phyloP scores from a whole-genome alignment of 2,797 vertebrate species.

The Tympanoctomys barrerae region DNA sequence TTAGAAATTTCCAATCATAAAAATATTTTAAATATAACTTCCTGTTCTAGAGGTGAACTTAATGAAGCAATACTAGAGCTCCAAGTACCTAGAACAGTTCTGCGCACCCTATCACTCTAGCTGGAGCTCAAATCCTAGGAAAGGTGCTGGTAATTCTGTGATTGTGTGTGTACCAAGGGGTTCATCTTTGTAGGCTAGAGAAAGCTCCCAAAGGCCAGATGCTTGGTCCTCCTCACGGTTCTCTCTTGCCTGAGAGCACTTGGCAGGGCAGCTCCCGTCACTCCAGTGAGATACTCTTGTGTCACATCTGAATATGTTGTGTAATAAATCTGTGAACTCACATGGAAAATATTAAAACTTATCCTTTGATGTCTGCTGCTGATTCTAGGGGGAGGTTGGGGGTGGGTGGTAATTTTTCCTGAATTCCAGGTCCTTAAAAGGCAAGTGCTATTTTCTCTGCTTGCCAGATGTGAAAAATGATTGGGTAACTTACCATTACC shows the following conservation, averaged over 20 bases:
- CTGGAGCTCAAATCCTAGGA: background rate
- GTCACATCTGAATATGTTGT: conserved; percentile 43
- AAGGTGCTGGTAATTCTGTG: background rate
- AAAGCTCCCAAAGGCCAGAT: background rate
- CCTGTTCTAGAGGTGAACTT: conserved; percentile 36
- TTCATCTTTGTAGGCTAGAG: background rate
- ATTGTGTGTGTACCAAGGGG: too few species aligned
- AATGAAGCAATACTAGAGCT: conserved; percentile 43
- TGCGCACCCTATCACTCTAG: background rate
- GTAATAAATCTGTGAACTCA: conserved; percentile 65
- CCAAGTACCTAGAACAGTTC: conserved; percentile 10
- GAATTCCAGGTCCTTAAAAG: conserved; percentile 76
- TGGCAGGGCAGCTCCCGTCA: background rate
- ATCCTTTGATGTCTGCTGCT: conserved; percentile 62
- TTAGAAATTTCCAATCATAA: conserved; percentile 59
- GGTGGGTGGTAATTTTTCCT: background rate
- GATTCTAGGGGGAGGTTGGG: background rate
- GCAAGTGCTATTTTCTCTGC: background rate
- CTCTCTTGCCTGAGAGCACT: background rate
- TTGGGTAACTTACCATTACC: background rate
- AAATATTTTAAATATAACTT: conserved; percentile 55
- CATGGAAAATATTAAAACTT: conserved; percentile 54
- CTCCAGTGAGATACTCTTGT: conserved; percentile 23
- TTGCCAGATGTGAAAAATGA: conserved; percentile 15
- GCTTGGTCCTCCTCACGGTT: background rate